These are phyloP conservation scores for Acridotheres tristis DNA, from an alignment of 2,797 vertebrate species.

Conservation along the genomic window DNA sequence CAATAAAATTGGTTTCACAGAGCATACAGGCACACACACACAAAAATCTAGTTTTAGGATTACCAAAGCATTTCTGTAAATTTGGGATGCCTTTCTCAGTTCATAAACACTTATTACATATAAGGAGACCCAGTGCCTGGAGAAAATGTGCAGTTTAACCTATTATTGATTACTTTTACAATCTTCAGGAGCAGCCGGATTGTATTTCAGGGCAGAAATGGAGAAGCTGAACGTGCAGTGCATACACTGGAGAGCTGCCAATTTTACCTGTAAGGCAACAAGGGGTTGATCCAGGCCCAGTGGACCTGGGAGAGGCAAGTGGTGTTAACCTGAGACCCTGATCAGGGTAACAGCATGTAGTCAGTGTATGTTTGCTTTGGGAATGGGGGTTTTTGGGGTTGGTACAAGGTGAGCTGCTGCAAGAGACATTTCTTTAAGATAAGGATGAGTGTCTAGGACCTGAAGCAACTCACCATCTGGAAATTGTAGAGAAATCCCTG, in stretches of 20 bases:
- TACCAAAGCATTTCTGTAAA: neutral
- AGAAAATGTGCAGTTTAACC: slow-evolving; percentile 10
- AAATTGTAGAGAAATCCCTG: neutral
- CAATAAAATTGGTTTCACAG: neutral
- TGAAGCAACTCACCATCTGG: neutral
- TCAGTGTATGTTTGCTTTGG: neutral
- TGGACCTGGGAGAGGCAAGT: neutral
- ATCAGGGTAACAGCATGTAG: neutral
- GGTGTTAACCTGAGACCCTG: neutral
- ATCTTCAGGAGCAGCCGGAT: neutral
- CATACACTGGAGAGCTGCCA: neutral
- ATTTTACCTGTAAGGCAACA: neutral
- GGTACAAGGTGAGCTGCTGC: neutral
- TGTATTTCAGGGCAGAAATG: neutral
- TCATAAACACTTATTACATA: neutral
- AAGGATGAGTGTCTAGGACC: neutral
- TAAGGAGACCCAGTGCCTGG: neutral
- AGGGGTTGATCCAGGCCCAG: neutral
- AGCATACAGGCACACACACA: neutral
- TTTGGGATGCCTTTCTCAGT: neutral
- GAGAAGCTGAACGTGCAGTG: neutral
- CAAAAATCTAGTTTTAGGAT: neutral
- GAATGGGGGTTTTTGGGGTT: fast-evolving
- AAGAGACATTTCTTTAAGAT: neutral
- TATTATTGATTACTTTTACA: slow-evolving; percentile 45